A percentile compares a stretch with the other conserved stretches of the same genome.
Evolutionary conservation across 1,140 invertebrate genomes (phyloP).

Genomic region (Panagrolaimus sp.): DNA sequence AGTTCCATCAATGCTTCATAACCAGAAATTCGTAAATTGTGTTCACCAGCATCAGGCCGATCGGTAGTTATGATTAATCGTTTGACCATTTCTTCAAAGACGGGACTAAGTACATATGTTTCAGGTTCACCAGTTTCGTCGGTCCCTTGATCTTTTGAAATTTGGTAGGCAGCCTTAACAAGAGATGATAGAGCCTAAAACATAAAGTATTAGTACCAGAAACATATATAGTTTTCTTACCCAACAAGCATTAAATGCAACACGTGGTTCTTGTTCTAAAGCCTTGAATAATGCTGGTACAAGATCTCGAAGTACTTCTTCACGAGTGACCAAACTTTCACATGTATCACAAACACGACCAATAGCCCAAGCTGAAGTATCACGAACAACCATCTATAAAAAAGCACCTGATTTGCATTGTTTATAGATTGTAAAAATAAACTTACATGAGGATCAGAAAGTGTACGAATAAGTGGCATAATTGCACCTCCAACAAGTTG

Average conservation of each 20-base stretch:
- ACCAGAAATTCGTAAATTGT: constrained; percentile 87
- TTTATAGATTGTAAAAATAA: background rate
- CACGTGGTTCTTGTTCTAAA: constrained; percentile 78
- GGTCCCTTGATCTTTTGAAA: constrained; percentile 63
- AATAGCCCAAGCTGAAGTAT: constrained; percentile 96
- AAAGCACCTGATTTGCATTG: constrained; percentile 16
- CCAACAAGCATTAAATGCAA: constrained; percentile 99
- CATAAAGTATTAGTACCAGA: no score
- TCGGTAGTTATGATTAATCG: constrained; percentile 88
- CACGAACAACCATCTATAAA: constrained; percentile 67
- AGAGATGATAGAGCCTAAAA: constrained; percentile 75
- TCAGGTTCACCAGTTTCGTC: constrained; percentile 70
- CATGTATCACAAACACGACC: constrained; percentile 94
- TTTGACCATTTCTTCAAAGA: constrained; percentile 85
- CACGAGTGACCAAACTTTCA: constrained; percentile 88
- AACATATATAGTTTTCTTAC: no score
- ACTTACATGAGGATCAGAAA: constrained; percentile 74
- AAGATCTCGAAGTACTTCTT: constrained; percentile 73
- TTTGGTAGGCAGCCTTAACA: constrained; percentile 91
- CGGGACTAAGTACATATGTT: constrained; percentile 85
- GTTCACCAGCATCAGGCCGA: constrained; percentile 66
- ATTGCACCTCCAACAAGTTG: constrained; percentile 91
- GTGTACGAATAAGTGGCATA: constrained; percentile 82
- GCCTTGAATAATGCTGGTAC: constrained; percentile 82
- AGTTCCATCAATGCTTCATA: constrained; percentile 99